Evolutionary conservation across 2,888 invertebrate species (phyloP), one percentile per base, ranked within the genome.

Genomic region (Atherix ibis): DNA sequence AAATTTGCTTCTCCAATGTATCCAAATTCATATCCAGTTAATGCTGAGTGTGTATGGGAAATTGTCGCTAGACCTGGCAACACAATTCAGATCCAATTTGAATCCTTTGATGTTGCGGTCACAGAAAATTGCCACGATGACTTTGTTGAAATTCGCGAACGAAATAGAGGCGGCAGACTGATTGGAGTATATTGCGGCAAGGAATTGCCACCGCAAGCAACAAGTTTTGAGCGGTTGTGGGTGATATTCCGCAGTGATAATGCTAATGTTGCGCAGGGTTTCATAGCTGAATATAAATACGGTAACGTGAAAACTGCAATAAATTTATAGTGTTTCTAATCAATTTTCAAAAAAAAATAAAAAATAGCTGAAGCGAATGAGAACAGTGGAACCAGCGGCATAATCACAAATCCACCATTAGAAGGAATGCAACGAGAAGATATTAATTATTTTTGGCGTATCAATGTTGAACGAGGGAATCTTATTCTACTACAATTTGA

Each of bases 111-210:
- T 42, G 53, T 94, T 39, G 69, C 73, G 37, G 53, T 62, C 10
- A 79, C 79, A 10, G 74, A 76, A 3, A 66, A 71, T 44, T 95
- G 94, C 52, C 76, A 80, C 48, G 68, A 70, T 28, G 92, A 92
- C 57, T 92, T 81, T 53, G 58, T 94, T 15, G 91, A 91, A 68
- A 66, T 94, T 34, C 73, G 88, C 24, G 73, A 78, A 62, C 53
- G 61, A 4, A 59, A 67, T 45, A 64, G 68, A 0, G 58, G 57
- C 8, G 88, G 88, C 5, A 61, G 61, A 16, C 45, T 91, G 5
- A 43, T 87, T 10, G 76, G 75, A 2, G 63, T 76, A 10, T 88
- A 68, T 53, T 94, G 94, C 56, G 79, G 81, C 9, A 63, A 58
- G 27, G 56, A 63, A 4, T 47, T 66, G 10, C 55, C 68, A 4